Evolutionary conservation across 2,888 invertebrate species (phyloP).

Genomic region (Cartodere bifasciata): DNA sequence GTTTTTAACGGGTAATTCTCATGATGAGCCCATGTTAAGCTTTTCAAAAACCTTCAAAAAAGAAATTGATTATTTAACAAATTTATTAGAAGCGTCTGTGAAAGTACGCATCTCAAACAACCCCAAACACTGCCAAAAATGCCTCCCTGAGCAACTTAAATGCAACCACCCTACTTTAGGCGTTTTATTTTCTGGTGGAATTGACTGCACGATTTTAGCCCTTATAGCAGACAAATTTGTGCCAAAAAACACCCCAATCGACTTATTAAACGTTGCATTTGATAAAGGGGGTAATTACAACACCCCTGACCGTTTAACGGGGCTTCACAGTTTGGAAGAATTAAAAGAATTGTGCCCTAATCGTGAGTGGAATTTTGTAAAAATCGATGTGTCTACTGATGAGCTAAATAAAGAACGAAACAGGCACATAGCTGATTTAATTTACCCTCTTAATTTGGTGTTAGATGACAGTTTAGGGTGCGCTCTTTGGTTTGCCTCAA

Average conservation of each 20-base stretch:
- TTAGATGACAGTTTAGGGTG: slow-evolving; percentile 94
- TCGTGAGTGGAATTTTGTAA: slow-evolving; percentile 72
- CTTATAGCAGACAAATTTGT: slow-evolving; percentile 61
- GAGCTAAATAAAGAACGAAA: slow-evolving; percentile 49
- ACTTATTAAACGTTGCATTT: slow-evolving; percentile 93
- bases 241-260: slow-evolving; percentile 55
- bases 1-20: too few relatives aligned
- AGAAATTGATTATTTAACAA: slow-evolving; percentile 37
- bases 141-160: slow-evolving; percentile 31
- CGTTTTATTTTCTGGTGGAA: slow-evolving; percentile 88
- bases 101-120: slow-evolving; percentile 46
- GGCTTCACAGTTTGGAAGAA: slow-evolving; percentile 55
- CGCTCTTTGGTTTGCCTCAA: slow-evolving; percentile 93
- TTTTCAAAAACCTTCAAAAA: too few relatives aligned
- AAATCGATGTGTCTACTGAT: slow-evolving; percentile 58
- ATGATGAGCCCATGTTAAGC: too few relatives aligned
- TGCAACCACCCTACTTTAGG: slow-evolving; percentile 34
- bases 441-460: slow-evolving; percentile 76
- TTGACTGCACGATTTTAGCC: slow-evolving; percentile 90
- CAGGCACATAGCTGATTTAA: slow-evolving; percentile 55
- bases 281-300: slow-evolving; percentile 43
- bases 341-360: slow-evolving; percentile 53
- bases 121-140: slow-evolving; percentile 48
- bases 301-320: slow-evolving; percentile 79
- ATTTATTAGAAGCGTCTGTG: slow-evolving; percentile 46